Evolutionary conservation across 2,797 vertebrate genomes (phyloP), one percentile per base, ranked within the genome.

Genomic region (Agapornis canus): DNA sequence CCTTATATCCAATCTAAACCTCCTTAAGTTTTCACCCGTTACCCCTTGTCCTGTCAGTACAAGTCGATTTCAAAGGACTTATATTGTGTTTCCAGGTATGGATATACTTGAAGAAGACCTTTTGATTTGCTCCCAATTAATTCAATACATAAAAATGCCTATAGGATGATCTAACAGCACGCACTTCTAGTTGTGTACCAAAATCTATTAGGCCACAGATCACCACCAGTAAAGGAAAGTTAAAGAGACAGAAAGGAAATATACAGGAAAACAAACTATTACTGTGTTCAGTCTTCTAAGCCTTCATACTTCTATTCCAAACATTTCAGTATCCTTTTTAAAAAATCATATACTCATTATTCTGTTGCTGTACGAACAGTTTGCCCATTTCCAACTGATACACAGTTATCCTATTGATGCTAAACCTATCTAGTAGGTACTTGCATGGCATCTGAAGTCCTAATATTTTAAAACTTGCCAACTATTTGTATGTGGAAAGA

Each of bases 171-270:
- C 37, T 78, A 52, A 52, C 14, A 57, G 18, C 52, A 71, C 29
- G 84, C 6, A 0, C 19, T 47, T 35, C 40, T 5, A 75, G 40
- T 4, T 76, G 31, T 45, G 21, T 51, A 63, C 49, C 19, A 68
- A 60, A 16, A 61, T 42, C 68, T 61, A 19, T 47, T 47, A 82
- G 49, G 31, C 17, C 37, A 49, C 18, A 48, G n/a, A 61, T 26
- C 19, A 59, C 6, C 14, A 79, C 1, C 35, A 76, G 22, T 13
- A 20, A 40, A 63, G 61, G 10, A 18, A 45, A 51, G 26, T 31
- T n/a, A 21, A 32, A 40, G 10, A 68, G 23, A 39, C 2, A 37
- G 11, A 56, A 82, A 0, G 1, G 4, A 16, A 70, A 6, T 37
- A 81, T 57, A 60, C 11, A 6, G 9, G 69, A 63, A 73, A 45